Base-by-base conservation (phyloP, 2,888 invertebrate genomes). In the Dyspetes luteomarginatus region DNA sequence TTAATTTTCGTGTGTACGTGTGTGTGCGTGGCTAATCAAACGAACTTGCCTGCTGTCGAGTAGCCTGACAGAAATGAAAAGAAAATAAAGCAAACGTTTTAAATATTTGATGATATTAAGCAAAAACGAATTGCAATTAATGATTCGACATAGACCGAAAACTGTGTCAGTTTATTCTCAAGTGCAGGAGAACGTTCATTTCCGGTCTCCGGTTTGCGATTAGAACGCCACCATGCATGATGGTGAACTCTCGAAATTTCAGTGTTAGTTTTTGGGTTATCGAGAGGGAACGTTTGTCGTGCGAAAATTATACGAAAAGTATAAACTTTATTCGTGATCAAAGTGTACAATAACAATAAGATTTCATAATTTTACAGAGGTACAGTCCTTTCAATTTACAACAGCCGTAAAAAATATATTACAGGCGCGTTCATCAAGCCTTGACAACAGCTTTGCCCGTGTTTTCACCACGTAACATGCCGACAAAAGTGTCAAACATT, bases 361-460 rank as follows among this genome's bases (percentile, higher is more conserved):
- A n/a, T n/a, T n/a, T n/a, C n/a, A n/a, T n/a, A n/a, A n/a, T n/a
- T 36, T 36, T 12, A 9, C 36, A 3, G 12, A 36, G 36, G 9
- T 36, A 36, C 12, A 12, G 12, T 36, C 36, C 9, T 12, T 3
- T 36, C 12, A 12, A 36, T 36, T 12, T 2, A 36, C 0, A 48
- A 17, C 15, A 17, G 4, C 4, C 1, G 2, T 48, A 48, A 17
- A 15, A 48, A 17, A 48, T n/a, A 48, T 48, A 48, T n/a, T 48
- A 4, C 36, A 36, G 0, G 3, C 36, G 12, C 36, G n/a, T n/a
- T n/a, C 2, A 36, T 12, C 1, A 94, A 3, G 93, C 93, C 93
- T 94, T 94, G 9, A 96, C 94, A 78, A 96, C 90, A 36, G 95
- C 95, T 93, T 96, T 96, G 64, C 96, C 96, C 24, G 93, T 93